A percentile compares a stretch with the other conserved stretches of the same genome.
phyloP scores from a whole-genome alignment of 2,113 vertebrate species.

The Atractosteus spatula region DNA sequence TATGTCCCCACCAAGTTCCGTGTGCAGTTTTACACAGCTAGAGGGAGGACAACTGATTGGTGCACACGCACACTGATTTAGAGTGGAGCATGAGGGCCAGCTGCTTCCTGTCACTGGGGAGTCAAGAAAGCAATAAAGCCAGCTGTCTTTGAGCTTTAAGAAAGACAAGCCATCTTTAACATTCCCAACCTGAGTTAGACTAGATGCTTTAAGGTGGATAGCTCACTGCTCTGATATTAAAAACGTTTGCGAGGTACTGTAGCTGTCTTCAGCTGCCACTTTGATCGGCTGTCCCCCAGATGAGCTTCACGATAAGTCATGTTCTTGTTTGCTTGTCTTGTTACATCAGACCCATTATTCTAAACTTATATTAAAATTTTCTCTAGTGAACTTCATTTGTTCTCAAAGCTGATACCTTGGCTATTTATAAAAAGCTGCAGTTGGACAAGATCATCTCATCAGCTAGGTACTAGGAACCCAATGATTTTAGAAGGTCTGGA shows the following conservation, averaged over 20 bases:
- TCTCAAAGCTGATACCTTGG: no score
- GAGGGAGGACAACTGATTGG: conserved; percentile 13
- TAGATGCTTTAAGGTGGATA: background rate
- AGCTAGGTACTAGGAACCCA: no score
- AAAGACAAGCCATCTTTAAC: background rate
- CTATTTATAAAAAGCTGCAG: no score
- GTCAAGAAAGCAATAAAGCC: conserved; percentile 28
- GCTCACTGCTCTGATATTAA: background rate
- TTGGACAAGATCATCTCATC: no score
- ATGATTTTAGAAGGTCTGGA: no score
- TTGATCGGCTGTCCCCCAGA: no score
- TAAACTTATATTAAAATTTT: no score
- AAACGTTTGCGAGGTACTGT: background rate
- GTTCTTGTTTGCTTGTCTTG: no score
- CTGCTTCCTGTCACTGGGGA: conserved; percentile 42
- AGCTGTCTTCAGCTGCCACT: background rate
- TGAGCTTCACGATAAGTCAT: no score
- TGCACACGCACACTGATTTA: conserved; percentile 8
- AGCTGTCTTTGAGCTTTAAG: conserved; percentile 32
- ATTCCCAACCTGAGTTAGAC: background rate
- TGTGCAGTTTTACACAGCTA: background rate
- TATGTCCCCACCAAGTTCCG: background rate
- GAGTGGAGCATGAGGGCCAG: conserved; percentile 32
- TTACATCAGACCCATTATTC: no score
- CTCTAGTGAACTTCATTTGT: no score